Percentiles rank a stretch among this genome's conserved stretches.
Conservation (phyloP, 2,888 invertebrate species). For the Marronus borbonicus region DNA sequence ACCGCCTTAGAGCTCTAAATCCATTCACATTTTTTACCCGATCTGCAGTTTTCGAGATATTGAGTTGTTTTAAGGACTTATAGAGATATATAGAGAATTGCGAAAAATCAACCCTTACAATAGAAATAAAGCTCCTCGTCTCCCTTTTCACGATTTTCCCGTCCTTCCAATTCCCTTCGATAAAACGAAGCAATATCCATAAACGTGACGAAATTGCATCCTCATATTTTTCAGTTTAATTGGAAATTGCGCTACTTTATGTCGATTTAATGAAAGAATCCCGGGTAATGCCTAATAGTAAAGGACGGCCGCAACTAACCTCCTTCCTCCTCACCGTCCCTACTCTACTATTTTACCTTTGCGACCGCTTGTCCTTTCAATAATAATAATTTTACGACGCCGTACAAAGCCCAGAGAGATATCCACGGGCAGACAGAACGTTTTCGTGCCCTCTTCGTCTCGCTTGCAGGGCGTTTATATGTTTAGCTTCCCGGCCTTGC, state of each 20-base stretch:
- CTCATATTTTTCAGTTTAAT: slow-evolving; percentile 30
- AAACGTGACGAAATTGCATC: slow-evolving; percentile 2
- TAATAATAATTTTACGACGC: slow-evolving; percentile 29
- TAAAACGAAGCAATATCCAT: slow-evolving; percentile 1
- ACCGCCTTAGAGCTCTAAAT: too few species aligned
- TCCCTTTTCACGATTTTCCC: too few species aligned
- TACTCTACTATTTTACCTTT: not conserved
- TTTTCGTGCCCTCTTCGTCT: not conserved
- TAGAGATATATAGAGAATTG: not conserved
- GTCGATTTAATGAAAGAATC: slow-evolving; percentile 28
- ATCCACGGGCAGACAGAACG: not conserved
- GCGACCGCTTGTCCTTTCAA: slow-evolving; percentile 16
- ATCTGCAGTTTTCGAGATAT: too few species aligned
- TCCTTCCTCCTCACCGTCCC: not conserved
- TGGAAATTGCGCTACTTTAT: slow-evolving; percentile 10
- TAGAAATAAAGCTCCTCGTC: too few species aligned
- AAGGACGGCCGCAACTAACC: too few species aligned
- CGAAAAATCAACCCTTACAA: too few species aligned
- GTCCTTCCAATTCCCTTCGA: not conserved
- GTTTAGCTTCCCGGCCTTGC: slow-evolving; percentile 8
- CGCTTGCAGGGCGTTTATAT: not conserved
- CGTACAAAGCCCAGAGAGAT: slow-evolving; percentile 5
- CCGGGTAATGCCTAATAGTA: not conserved
- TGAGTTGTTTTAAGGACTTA: not conserved
- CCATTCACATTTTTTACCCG: too few species aligned